Percentiles rank a stretch among this genome's conserved stretches.
phyloP scores from a whole-genome alignment of 2,113 vertebrate species.

The Clarias gariepinus region DNA sequence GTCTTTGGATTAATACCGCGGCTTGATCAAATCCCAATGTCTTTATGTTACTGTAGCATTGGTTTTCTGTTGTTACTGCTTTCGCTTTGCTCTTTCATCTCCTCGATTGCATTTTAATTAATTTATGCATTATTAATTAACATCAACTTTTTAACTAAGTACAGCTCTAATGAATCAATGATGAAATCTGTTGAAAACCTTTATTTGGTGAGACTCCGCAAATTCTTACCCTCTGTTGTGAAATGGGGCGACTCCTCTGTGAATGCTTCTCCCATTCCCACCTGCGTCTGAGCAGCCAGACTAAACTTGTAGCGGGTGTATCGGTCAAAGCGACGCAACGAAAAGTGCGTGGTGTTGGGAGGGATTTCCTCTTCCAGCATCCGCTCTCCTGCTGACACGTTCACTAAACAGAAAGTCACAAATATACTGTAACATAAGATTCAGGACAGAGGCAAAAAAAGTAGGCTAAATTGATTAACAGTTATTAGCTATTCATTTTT shows the following conservation, averaged over 20 bases:
- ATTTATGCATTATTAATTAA: neutral
- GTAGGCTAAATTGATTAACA: neutral
- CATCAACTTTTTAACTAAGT: neutral
- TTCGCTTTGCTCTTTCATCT: neutral
- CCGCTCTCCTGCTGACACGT: constrained; percentile 79
- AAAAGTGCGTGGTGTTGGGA: constrained; percentile 88
- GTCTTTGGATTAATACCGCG: neutral
- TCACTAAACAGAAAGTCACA: constrained; percentile 76
- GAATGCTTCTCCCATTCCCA: constrained; percentile 81
- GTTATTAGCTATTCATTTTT: neutral
- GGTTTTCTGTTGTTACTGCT: neutral
- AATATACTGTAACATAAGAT: neutral
- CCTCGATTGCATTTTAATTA: neutral
- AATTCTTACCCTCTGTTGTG: constrained; percentile 85
- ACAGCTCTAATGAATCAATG: neutral
- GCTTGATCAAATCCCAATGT: neutral
- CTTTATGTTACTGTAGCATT: neutral
- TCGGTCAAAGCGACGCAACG: constrained; percentile 83
- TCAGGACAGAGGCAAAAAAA: neutral
- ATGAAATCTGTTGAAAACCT: neutral
- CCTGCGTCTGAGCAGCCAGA: constrained; percentile 82
- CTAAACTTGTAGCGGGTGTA: constrained; percentile 89
- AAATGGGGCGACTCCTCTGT: constrained; percentile 84
- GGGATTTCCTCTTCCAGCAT: constrained; percentile 78
- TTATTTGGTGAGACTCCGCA: neutral